Base-by-base conservation (phyloP, 1,140 invertebrate species). In the Aphis craccivora region DNA sequence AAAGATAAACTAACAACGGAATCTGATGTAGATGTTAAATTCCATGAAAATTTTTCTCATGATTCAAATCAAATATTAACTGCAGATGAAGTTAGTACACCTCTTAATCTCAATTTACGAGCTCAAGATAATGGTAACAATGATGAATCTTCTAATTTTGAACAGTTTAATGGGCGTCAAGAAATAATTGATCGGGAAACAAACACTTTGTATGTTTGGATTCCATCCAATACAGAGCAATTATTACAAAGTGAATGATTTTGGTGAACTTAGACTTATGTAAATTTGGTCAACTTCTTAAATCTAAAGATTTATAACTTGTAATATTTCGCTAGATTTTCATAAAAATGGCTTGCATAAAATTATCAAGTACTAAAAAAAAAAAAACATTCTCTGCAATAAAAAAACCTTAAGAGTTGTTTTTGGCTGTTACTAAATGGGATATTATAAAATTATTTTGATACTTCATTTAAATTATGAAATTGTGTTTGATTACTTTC, bases 191-290 rank as follows among this genome's bases (percentile, higher is more conserved):
- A 94, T 81, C 83, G 93, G 2, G 93, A 94, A n/a, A 53, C 93
- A 45, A 93, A 91, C 67, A 94, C 94, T 35, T 92, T 94, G 30
- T 94, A 93, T 91, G 94, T 94, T 55, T 94, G 94, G 94, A 94
- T 94, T 87, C 94, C 94, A 92, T 84, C 94, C 1, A 89, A 76
- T 43, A 43, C 91, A 37, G 93, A 94, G 25, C 51, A 87, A 53
- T 83, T 94, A 48, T 90, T 94, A 89, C 93, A 93, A 25, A 94
- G 93, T 93, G 92, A 94, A 53, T 94, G 55, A 94, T 90, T 55
- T 40, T 9, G 22, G 30, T 45, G 30, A n/a, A 86, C 40, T 45
- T 40, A 18, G 2, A 67, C 30, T n/a, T 25, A 6, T 76, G 60
- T n/a, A 76, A 8, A 30, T 48, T 30, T 87, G 30, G 43, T 55